Base-by-base conservation (phyloP, 2,797 vertebrate genomes). In the Cuniculus paca region DNA sequence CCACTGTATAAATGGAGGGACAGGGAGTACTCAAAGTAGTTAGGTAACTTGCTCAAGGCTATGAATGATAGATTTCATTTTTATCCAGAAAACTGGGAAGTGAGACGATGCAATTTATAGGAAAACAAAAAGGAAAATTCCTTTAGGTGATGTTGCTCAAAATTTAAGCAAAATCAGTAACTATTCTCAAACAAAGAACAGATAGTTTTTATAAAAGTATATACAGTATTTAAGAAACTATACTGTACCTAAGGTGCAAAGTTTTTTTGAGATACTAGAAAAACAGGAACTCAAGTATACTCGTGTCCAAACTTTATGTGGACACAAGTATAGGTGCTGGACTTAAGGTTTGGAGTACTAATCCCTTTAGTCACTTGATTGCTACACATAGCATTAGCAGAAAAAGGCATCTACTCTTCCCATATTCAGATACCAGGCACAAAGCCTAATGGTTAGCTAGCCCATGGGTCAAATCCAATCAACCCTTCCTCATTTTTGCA, bases 31-130 rank as follows among this genome's bases (percentile, higher is more conserved):
- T 86, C 60, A 80, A n/a, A 54, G 13, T 82, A 94, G 5, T 74
- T 79, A 82, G 68, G 34, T 61, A 50, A 84, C 83, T 9, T 90
- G 81, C 8, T 34, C n/a, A 72, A 36, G 10, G 56, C 70, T 60
- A 22, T 88, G 24, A 94, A 83, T 22, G 82, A 42, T 20, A 7
- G 42, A 60, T 91, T 93, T 95, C 45, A 82, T 39, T 91, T 92
- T 68, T 83, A 86, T 60, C 60, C 91, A 19, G 28, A 50, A 65
- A 93, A 90, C 45, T 79, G 7, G 48, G 34, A 91, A 19, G n/a
- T 75, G 19, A 86, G 14, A 84, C 95, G 36, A 90, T 63, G 16
- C 26, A 39, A 90, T n/a, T 36, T 84, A 58, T 70, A 36, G 54
- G 28, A 20, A 80, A 90, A 78, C 31, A 70, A 80, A 48, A 34